A percentile compares a stretch with the other conserved stretches of the same genome.
Evolutionary conservation across 2,113 vertebrate genomes (phyloP).

Genomic region (Callithrix jacchus): DNA sequence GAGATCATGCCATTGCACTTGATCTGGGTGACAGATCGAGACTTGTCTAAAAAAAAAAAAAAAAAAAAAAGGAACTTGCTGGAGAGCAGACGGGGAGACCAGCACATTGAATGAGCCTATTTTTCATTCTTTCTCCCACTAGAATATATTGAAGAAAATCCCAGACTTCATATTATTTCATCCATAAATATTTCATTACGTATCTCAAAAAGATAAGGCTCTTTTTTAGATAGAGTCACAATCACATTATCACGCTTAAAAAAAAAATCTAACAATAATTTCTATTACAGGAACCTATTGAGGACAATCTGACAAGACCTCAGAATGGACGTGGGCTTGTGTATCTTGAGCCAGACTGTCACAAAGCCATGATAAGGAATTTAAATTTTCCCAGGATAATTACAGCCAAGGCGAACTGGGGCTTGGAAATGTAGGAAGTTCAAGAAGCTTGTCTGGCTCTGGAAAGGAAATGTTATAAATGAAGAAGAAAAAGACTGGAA

Average conservation of each 20-base stretch:
- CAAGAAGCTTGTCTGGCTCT: background rate
- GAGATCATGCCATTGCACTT: too few relatives aligned
- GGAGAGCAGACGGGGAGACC: background rate
- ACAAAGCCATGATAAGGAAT: constrained; percentile 54
- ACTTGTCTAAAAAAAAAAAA: too few relatives aligned
- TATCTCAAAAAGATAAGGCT: constrained; percentile 56
- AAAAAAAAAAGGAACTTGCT: background rate
- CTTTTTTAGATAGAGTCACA: constrained; percentile 35
- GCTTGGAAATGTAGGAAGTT: constrained; percentile 46
- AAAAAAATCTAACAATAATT: constrained; percentile 18
- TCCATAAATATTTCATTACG: constrained; percentile 49
- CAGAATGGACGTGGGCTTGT: background rate
- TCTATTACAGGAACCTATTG: constrained; percentile 36
- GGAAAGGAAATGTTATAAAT: constrained; percentile 50
- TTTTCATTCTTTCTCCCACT: background rate
- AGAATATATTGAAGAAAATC: constrained; percentile 41
- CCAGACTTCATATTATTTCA: constrained; percentile 21
- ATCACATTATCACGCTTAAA: background rate
- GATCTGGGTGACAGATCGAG: too few relatives aligned
- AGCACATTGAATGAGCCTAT: background rate
- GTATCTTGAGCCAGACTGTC: constrained; percentile 30
- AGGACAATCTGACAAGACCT: constrained; percentile 53
- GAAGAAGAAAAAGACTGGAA: background rate
- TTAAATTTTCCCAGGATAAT: constrained; percentile 62
- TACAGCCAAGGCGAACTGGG: background rate